These are phyloP conservation scores for Datnioides undecimradiatus DNA, from an alignment of 2,113 vertebrate genomes.

Conservation along the genomic window DNA sequence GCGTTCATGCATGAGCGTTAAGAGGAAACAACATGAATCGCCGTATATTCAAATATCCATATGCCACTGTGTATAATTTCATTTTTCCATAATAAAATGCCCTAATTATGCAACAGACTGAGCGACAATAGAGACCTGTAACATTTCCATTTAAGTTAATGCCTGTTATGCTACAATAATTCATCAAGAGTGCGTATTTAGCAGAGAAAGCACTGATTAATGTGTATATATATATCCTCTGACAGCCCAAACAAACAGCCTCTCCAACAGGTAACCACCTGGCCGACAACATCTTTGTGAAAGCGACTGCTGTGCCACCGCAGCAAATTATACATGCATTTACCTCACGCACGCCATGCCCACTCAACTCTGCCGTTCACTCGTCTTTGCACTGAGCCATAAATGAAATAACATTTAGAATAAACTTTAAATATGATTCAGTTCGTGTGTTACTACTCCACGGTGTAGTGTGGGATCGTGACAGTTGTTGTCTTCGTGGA, in stretches of 20 bases:
- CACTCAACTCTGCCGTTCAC: not conserved
- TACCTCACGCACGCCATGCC: not conserved
- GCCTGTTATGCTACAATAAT: not conserved
- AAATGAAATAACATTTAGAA: too few relatives aligned
- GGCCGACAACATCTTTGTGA: constrained; percentile 2
- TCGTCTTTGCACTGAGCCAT: not conserved
- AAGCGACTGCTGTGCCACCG: not conserved
- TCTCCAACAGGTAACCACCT: constrained; percentile 42
- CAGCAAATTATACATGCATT: not conserved
- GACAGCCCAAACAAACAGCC: constrained; percentile 1
- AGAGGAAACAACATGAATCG: not conserved
- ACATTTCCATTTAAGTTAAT: constrained; percentile 28
- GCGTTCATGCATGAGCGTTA: constrained; percentile 13
- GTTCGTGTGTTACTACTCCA: too few relatives aligned
- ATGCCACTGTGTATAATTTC: not conserved
- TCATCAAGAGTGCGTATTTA: constrained; percentile 4
- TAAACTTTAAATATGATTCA: too few relatives aligned
- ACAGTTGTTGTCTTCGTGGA: too few relatives aligned
- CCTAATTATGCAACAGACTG: not conserved
- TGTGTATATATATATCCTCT: not conserved
- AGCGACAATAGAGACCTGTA: constrained; percentile 19
- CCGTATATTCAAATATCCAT: constrained; percentile 14
- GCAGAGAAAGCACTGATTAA: not conserved
- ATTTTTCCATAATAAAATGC: not conserved
- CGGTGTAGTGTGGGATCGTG: too few relatives aligned